These are phyloP conservation scores for Limnephilus rhombicus DNA, from an alignment of 2,888 invertebrate genomes.

Conservation along the genomic window DNA sequence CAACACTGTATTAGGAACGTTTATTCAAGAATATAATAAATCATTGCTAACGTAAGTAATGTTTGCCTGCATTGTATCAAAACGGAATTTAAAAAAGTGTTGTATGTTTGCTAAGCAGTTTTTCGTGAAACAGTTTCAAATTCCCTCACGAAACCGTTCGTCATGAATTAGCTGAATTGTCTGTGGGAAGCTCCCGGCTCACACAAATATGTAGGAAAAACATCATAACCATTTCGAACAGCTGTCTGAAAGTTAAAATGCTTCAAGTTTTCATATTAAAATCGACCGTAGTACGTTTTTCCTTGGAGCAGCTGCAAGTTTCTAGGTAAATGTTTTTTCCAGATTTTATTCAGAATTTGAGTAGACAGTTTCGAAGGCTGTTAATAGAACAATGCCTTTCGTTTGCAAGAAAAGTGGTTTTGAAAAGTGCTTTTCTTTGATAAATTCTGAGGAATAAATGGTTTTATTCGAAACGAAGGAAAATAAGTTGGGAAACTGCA, in stretches of 20 bases:
- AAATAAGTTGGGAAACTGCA: not conserved
- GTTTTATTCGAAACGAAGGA: not conserved
- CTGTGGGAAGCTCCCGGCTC: not conserved
- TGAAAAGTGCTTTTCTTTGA: not conserved
- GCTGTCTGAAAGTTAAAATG: constrained; percentile 46
- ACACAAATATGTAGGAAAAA: constrained; percentile 35
- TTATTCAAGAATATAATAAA: too few relatives aligned
- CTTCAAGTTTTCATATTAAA: constrained; percentile 50
- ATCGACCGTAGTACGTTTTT: constrained; percentile 35
- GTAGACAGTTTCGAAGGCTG: constrained; percentile 13
- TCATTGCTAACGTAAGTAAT: not conserved
- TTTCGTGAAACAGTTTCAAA: constrained; percentile 4
- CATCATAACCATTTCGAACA: constrained; percentile 45
- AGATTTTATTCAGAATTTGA: constrained; percentile 18
- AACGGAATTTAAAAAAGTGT: not conserved
- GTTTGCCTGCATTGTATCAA: not conserved
- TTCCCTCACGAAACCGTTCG: not conserved
- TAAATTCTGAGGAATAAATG: not conserved
- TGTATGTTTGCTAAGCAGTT: not conserved
- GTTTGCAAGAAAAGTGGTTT: not conserved
- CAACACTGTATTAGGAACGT: too few relatives aligned
- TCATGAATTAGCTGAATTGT: not conserved
- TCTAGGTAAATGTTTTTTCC: constrained; percentile 6
- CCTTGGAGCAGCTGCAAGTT: not conserved
- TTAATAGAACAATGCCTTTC: constrained; percentile 18